These are phyloP conservation scores for Megaceryle alcyon DNA, from an alignment of 2,797 vertebrate genomes.

Conservation along the genomic window DNA sequence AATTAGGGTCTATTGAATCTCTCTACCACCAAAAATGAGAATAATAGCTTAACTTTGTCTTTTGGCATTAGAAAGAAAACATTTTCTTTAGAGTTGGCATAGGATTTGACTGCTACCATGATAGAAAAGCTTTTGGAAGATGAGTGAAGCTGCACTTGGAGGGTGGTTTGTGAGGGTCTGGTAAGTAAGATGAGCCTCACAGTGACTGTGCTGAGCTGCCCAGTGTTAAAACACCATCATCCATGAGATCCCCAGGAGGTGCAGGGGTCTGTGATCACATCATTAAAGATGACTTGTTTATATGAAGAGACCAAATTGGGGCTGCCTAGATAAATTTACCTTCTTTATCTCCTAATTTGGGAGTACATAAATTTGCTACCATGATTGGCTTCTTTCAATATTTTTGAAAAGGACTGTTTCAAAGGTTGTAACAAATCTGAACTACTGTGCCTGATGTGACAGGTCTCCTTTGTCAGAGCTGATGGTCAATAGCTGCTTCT, in stretches of 20 bases:
- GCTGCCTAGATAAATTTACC: neutral
- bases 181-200: neutral
- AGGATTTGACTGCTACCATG: neutral
- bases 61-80: neutral
- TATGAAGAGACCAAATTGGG: neutral
- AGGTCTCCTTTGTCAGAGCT: neutral
- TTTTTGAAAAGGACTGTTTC: neutral
- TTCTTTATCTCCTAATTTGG: neutral
- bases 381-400: neutral
- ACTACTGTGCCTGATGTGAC: neutral
- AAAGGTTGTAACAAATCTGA: neutral
- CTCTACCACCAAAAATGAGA: neutral
- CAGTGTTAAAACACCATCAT: neutral
- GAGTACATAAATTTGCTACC: neutral
- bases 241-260: neutral
- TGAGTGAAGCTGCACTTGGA: rapidly evolving
- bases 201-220: neutral
- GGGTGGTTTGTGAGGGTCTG: neutral
- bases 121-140: neutral
- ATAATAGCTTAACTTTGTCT: neutral
- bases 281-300: neutral
- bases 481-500: neutral
- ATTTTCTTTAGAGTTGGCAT: neutral
- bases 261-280: neutral
- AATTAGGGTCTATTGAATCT: neutral